Base-by-base conservation (phyloP, 2,113 vertebrate species). In the Bubo scandiacus region DNA sequence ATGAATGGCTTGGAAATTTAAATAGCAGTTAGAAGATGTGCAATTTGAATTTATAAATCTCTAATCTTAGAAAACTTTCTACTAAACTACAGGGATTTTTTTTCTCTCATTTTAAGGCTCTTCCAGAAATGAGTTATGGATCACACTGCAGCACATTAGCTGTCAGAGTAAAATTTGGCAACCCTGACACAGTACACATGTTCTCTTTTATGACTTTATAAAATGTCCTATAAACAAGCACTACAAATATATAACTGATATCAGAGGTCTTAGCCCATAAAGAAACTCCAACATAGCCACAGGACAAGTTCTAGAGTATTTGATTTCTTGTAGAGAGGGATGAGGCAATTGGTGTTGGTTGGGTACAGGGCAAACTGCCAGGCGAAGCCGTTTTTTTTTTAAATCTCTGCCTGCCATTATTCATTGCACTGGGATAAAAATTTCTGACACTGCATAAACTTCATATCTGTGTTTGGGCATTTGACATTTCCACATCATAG, bases 151-250 rank as follows among this genome's bases (percentile, higher is more conserved):
- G 51, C 18, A 36, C 47, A 79, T 86, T 47, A 63, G 20, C 38
- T 79, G 68, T 78, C 83, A 72, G 52, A 57, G 38, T 47, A 81
- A 78, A 91, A 87, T 59, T 25, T 84, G 68, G 23, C 47, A 81
- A 43, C 10, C 10, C 27, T 71, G 16, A 26, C 70, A 57, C 34
- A 34, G 54, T 40, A 83, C 25, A 45, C 45, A 43, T 8, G 47
- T 61, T 40, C 59, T 77, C n/a, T 58, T 82, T 94, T 94, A 92
- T 34, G 47, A 45, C n/a, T 83, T 81, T 71, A 58, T 87, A 92
- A 96, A 96, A 89, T 52, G 4, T 7, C 29, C 43, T 86, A 66
- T 86, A 88, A 92, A 87, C 55, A 95, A 96, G 55, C 8, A 51
- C 23, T 71, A 17, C 9, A 36, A 89, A 89, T 89, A 91, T 43